Base-by-base conservation (phyloP, 1,140 invertebrate species). In the Drosophila bipectinata region DNA sequence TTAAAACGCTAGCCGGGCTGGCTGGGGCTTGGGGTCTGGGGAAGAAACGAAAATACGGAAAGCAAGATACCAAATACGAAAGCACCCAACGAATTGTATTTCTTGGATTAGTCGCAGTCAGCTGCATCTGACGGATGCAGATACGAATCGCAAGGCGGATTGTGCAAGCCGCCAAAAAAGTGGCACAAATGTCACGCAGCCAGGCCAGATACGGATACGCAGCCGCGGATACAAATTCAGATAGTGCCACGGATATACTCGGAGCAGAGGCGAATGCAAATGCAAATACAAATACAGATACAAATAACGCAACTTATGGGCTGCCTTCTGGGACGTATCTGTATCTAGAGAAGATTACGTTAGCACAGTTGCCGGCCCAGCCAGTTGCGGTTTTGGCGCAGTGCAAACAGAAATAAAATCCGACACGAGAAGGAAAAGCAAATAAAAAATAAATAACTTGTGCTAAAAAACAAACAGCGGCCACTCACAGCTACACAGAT, bases 391-490 rank as follows among this genome's bases (percentile, higher is more conserved):
- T 80, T 84, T 71, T 67, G 60, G 56, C 55, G 72, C 66, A 64
- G 51, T 74, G 82, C 67, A 76, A 87, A 79, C 72, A 78, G 48
- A 87, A 82, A 73, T 67, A 64, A 78, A 73, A 83, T 62, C 75
- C 67, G 68, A 72, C 57, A 62, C 55, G 47, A 55, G 53, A 67
- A 67, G 34, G 48, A 72, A 44, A 47, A 34, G 44, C 48, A 60
- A 54, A 47, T 47, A 75, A 56, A 74, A 56, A 56, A 62, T 68
- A 51, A 68, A 78, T 74, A 79, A 41, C 67, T 83, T 87, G 83
- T 79, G 83, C 83, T 87, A 87, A 87, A 87, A 87, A 88, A 67
- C 75, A 87, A 88, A 83, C 83, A 79, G 56, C 72, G 62, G 52
- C 59, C 69, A 72, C 72, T 75, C 68, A 58, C 77, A 69, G 77